Evolutionary conservation across 2,888 invertebrate species (phyloP), one percentile per base, ranked within the genome.

Genomic region (Xestoiulus laeticollis): DNA sequence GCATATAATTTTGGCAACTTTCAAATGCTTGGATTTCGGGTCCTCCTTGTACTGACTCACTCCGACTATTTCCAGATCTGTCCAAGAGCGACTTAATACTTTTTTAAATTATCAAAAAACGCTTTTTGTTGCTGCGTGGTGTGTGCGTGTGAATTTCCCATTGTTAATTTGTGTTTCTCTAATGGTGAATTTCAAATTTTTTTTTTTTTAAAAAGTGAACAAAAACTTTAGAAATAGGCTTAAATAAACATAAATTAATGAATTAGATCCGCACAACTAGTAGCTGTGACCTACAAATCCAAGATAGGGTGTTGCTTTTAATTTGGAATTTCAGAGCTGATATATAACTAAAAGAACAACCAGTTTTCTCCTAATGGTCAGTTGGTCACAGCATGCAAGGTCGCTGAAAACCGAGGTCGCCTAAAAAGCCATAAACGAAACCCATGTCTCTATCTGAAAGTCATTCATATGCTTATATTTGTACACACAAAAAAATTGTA

Each of bases 141-240:
- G 22, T 59, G 59, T 10, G 68, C 68, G 68, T 68, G 68, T 26
- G 68, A 68, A 68, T 68, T 68, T 68, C 12, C 68, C 68, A 68
- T 68, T 68, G 68, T 68, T 68, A 26, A 1, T 8, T 26, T 12
- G 5, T 22, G 22, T 68, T 68, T 68, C 26, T 16, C n/a, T 10
- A 59, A 59, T 22, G 59, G 2, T 19, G 8, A 22, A 68, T 22
- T 22, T n/a, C n/a, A n/a, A n/a, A n/a, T n/a, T n/a, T n/a, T n/a
- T n/a, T 8, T 68, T 22, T 26, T 68, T 68, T 22, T 2, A 5
- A 22, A 26, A 22, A 22, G 5, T 22, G 68, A 68, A 12, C 8
- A 22, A 6, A 22, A 6, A 22, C 12, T n/a, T n/a, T 22, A 68
- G 12, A 68, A 68, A 59, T 19, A n/a, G n/a, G n/a, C 59, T 59